Evolutionary conservation across 2,113 vertebrate species (phyloP).

Genomic region (Nothobranchius furzeri): DNA sequence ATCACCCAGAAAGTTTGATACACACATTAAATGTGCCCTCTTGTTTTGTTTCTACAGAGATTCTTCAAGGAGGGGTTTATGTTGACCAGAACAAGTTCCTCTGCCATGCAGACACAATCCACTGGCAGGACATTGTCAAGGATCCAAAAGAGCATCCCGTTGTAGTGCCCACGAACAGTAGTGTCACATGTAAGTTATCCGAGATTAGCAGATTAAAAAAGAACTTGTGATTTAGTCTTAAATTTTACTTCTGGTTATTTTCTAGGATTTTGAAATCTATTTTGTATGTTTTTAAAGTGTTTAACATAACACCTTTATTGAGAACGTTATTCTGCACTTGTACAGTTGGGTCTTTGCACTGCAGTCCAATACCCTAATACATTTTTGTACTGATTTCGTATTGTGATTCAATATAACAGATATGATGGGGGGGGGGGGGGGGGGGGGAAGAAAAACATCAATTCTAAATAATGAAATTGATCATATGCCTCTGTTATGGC

Average conservation of each 20-base stretch:
- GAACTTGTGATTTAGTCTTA: background rate
- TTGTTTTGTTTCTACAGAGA: conserved; percentile 81
- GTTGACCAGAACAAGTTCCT: conserved; percentile 97
- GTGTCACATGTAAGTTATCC: conserved; percentile 87
- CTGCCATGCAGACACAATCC: conserved; percentile 95
- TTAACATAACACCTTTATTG: too few relatives aligned
- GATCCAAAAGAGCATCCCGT: conserved; percentile 86
- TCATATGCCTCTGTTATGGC: background rate
- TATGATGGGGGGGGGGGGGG: background rate
- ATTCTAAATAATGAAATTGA: background rate
- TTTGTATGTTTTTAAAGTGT: background rate
- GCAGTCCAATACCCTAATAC: background rate
- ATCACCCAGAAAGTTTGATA: background rate
- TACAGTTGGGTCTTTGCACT: background rate
- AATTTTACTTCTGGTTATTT: background rate
- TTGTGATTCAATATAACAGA: background rate
- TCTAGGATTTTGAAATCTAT: too few relatives aligned
- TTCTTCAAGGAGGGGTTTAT: conserved; percentile 94
- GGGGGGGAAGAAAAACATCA: background rate
- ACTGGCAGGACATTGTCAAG: conserved; percentile 97
- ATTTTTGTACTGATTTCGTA: background rate
- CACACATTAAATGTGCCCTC: background rate
- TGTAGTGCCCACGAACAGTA: conserved; percentile 92
- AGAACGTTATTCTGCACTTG: too few relatives aligned
- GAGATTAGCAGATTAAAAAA: background rate